A percentile compares a stretch with the other conserved stretches of the same genome.
Evolutionary conservation across 2,113 vertebrate species (phyloP).

Genomic region (Microtus richardsoni): DNA sequence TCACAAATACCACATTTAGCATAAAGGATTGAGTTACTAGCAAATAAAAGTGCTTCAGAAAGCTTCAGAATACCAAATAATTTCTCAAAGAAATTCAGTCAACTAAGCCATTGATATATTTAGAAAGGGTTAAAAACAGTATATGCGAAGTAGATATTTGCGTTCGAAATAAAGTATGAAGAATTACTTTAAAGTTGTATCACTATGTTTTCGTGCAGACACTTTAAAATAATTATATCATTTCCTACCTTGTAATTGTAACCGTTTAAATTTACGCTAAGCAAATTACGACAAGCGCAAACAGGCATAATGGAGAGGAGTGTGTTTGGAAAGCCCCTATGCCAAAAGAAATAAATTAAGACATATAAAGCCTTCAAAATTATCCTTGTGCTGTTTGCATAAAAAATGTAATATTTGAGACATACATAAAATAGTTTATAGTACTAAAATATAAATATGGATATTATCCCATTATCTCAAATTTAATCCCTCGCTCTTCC

Average conservation of each 20-base stretch:
- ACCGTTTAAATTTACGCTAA: slow-evolving; percentile 59
- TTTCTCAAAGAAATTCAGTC: neutral
- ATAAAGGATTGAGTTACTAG: neutral
- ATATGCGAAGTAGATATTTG: neutral
- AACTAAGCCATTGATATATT: neutral
- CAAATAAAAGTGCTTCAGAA: neutral
- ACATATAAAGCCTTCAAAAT: slow-evolving; percentile 1
- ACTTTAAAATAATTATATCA: slow-evolving; percentile 71
- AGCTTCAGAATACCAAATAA: neutral
- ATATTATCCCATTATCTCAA: neutral
- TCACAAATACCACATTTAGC: neutral
- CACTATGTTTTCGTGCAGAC: slow-evolving; percentile 15
- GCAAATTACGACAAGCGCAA: slow-evolving; percentile 67
- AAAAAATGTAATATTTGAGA: slow-evolving; percentile 17
- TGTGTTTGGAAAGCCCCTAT: neutral
- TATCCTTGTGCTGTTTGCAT: neutral
- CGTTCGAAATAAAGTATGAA: neutral
- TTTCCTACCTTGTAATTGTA: slow-evolving; percentile 73
- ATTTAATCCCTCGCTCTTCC: neutral
- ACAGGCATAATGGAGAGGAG: slow-evolving; percentile 44
- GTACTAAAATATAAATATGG: neutral
- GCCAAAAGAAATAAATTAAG: slow-evolving; percentile 39
- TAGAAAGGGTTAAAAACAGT: neutral
- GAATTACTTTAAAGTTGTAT: slow-evolving; percentile 39
- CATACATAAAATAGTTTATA: slow-evolving; percentile 13